Base-by-base conservation (phyloP, 2,113 vertebrate species). In the Mobula hypostoma region DNA sequence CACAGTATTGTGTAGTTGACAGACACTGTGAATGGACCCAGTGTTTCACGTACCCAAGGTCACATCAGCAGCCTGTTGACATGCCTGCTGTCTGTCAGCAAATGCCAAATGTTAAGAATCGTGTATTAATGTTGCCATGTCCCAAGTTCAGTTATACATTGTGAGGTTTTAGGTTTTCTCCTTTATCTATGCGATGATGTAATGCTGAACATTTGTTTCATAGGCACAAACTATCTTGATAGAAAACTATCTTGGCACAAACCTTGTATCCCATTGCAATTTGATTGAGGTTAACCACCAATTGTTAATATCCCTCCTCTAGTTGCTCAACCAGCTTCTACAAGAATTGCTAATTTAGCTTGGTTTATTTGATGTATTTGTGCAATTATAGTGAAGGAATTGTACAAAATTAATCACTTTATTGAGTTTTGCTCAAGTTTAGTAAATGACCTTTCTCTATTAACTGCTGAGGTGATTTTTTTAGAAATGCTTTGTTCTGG, bases 61-160 rank as follows among this genome's bases (percentile, higher is more conserved):
- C 90, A 74, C 90, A 92, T 17, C 63, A 92, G 68, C 66, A 92
- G 90, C 90, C 68, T 12, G 68, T 93, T 93, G 66, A 74, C 68
- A 76, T 76, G 70, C 19, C 32, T 74, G 91, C 70, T 40, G 61
- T 48, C 66, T 6, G 19, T 74, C 74, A 19, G 40, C 91, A 6
- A 14, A 48, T 93, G 9, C 91, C 68, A 93, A 93, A 74, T 74
- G 12, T 93, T 74, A 93, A 74, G 61, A 66, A 66, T 8, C 36
- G 7, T 27, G 66, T 56, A 40, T 74, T 90, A 74, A 76, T 7
- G 36, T 93, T 74, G 27, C 91, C 14, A 40, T 56, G 68, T 24
- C 36, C 88, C 11, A 15, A 24, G 19, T 68, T 93, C 27, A 27
- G 24, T 56, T 48, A 74, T 74, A 74, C 32, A 24, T 70, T 19